Evolutionary conservation across 2,113 vertebrate genomes (phyloP).

Genomic region (Coryphaenoides rupestris): DNA sequence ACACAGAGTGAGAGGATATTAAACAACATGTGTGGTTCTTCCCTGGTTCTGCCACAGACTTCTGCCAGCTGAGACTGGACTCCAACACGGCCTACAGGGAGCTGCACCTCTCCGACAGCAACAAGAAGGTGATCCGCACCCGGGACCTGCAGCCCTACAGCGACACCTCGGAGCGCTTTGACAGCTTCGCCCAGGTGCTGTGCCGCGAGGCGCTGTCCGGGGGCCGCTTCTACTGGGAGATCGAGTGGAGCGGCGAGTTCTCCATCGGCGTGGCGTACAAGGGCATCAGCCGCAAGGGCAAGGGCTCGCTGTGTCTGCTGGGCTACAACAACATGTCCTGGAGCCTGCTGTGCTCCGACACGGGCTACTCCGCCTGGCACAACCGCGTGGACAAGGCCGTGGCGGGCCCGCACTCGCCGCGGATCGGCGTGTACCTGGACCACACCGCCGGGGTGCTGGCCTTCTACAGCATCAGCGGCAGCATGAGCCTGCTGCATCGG

Average conservation of each 20-base stretch:
- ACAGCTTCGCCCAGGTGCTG: constrained; percentile 87
- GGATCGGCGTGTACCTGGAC: constrained; percentile 86
- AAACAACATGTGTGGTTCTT: no score
- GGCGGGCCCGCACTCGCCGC: constrained; percentile 66
- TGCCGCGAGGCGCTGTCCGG: constrained; percentile 75
- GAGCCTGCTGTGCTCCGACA: constrained; percentile 86
- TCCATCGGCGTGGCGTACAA: constrained; percentile 84
- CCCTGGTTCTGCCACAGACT: constrained; percentile 57
- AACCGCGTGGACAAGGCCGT: constrained; percentile 73
- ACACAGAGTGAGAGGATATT: neutral
- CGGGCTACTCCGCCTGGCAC: constrained; percentile 89
- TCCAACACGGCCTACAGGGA: constrained; percentile 73
- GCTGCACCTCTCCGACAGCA: constrained; percentile 72
- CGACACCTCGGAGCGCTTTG: constrained; percentile 72
- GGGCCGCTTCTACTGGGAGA: constrained; percentile 92
- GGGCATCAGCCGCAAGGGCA: constrained; percentile 72
- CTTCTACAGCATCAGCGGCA: constrained; percentile 83
- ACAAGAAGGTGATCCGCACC: constrained; percentile 71
- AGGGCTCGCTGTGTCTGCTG: constrained; percentile 79
- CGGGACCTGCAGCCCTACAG: constrained; percentile 67
- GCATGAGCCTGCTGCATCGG: constrained; percentile 74
- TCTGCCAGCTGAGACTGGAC: constrained; percentile 74
- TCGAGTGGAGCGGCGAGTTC: constrained; percentile 78
- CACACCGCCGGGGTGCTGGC: constrained; percentile 76
- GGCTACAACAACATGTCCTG: constrained; percentile 88